Conservation (phyloP, 2,113 vertebrate species). For the Trachemys scripta region DNA sequence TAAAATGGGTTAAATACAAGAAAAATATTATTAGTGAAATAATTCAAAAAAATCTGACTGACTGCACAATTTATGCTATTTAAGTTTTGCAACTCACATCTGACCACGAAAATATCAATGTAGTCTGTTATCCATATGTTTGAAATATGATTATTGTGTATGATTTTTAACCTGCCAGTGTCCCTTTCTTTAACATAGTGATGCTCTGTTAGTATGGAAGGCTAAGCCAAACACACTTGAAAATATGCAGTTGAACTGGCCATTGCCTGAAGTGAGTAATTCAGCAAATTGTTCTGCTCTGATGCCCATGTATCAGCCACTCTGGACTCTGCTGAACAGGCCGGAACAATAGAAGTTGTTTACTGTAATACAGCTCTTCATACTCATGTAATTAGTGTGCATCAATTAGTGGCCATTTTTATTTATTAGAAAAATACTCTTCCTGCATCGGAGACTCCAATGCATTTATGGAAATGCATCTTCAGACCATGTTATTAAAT, state of each 20-base stretch:
- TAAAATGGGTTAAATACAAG: not conserved
- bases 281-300: not conserved
- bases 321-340: rapidly evolving
- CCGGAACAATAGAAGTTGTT: not conserved
- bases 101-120: too few relatives aligned
- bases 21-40: too few relatives aligned
- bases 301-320: not conserved
- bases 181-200: not conserved
- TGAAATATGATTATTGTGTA: not conserved
- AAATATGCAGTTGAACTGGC: not conserved
- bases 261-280: not conserved
- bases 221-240: not conserved
- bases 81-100: too few relatives aligned
- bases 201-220: not conserved
- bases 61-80: too few relatives aligned
- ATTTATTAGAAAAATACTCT: slow-evolving; percentile 15
- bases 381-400: not conserved
- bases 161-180: not conserved
- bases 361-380: not conserved
- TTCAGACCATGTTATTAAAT: not conserved
- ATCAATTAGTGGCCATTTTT: not conserved
- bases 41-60: too few relatives aligned
- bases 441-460: not conserved
- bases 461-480: not conserved
- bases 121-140: not conserved